Conservation (phyloP, 1,140 invertebrate genomes). For the Scylla paramamosain region DNA sequence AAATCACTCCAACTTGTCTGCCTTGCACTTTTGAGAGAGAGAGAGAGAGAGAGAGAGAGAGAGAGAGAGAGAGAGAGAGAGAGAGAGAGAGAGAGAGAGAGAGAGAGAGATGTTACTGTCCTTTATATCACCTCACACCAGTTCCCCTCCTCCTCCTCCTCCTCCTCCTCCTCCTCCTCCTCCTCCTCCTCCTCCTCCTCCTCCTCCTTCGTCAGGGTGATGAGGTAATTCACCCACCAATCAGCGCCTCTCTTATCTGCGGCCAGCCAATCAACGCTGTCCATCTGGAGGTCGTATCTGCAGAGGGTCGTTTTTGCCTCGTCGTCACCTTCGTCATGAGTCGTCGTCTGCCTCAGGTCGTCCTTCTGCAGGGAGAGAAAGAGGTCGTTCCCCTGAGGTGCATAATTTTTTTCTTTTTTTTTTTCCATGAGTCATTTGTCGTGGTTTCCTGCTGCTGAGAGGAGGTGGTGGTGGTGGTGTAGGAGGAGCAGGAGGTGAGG, state of each 20-base stretch:
- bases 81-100: conserved; percentile 4
- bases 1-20: not conserved
- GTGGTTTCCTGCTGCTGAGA: not conserved
- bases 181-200: not conserved
- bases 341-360: too few relatives aligned
- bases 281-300: conserved; percentile 7
- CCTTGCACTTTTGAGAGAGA: not conserved
- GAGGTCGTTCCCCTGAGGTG: too few relatives aligned
- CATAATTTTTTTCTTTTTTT: too few relatives aligned
- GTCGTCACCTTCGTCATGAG: not conserved
- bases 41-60: conserved; percentile 16
- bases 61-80: conserved; percentile 17
- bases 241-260: not conserved
- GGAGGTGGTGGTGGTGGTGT: not conserved
- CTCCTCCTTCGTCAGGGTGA: not conserved
- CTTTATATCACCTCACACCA: not conserved
- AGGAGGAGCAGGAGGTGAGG: not conserved
- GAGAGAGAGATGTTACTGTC: not conserved
- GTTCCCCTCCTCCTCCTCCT: not conserved
- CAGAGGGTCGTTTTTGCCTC: not conserved
- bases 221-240: not conserved
- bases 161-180: conserved; percentile 25
- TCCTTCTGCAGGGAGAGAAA: too few relatives aligned
- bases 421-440: not conserved
- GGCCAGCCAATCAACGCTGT: not conserved